Evolutionary conservation across 92 coral and sea anemone genomes (phyloP).

Genomic region (Galaxea fascicularis): DNA sequence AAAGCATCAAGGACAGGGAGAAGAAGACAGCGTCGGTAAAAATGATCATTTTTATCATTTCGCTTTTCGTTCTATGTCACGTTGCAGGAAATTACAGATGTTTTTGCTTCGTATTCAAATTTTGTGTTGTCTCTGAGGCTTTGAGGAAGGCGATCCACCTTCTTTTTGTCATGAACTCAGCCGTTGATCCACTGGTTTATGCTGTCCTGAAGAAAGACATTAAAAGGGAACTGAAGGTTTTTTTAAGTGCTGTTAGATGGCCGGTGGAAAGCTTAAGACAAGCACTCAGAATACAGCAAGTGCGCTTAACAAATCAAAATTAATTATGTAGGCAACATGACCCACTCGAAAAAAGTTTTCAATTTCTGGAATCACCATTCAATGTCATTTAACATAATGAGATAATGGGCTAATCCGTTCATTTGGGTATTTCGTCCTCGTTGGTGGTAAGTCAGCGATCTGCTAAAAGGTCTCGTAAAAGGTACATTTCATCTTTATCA

Average conservation of each 20-base stretch:
- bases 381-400: too few species aligned
- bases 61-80: conserved; percentile 31
- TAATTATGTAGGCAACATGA: too few species aligned
- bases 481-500: too few species aligned
- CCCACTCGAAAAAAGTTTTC: too few species aligned
- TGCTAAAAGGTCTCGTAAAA: too few species aligned
- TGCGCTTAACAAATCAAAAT: too few species aligned
- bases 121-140: conserved; percentile 4
- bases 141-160: conserved; percentile 15
- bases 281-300: too few species aligned
- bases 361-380: too few species aligned
- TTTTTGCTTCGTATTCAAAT: conserved; percentile 34
- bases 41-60: conserved; percentile 22
- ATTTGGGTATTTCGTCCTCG: too few species aligned
- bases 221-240: conserved; percentile 13
- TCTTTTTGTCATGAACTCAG: conserved; percentile 30
- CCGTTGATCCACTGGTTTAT: conserved; percentile 29
- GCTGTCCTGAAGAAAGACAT: conserved; percentile 31
- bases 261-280: too few species aligned
- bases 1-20: neutral
- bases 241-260: neutral
- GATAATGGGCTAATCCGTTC: too few species aligned
- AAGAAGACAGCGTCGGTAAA: conserved; percentile 19
- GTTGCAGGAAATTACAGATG: conserved; percentile 46
- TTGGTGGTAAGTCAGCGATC: too few species aligned